These are phyloP conservation scores for Andinoacara biseriatus DNA, from an alignment of 2,113 vertebrate genomes.

Conservation along the genomic window DNA sequence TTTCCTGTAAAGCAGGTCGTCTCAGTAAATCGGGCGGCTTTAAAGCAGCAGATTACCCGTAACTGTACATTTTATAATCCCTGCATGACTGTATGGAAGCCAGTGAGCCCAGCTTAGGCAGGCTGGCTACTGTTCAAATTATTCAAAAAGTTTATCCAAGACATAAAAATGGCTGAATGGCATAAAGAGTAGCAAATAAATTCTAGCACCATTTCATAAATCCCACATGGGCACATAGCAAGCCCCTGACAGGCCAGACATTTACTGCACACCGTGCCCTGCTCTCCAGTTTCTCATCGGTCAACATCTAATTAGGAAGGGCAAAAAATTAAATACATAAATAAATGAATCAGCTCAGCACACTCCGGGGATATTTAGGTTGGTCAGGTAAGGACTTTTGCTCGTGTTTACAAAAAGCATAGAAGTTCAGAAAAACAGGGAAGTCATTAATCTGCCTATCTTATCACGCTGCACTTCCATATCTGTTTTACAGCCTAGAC, in stretches of 20 bases:
- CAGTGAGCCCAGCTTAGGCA: not conserved
- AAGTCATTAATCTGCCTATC: constrained; percentile 56
- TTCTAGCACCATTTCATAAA: not conserved
- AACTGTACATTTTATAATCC: constrained; percentile 12
- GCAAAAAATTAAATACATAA: not conserved
- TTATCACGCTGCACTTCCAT: constrained; percentile 47
- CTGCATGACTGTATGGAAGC: not conserved
- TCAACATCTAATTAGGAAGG: not conserved
- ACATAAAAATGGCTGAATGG: not conserved
- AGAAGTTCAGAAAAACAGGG: constrained; percentile 17
- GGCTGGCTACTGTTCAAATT: not conserved
- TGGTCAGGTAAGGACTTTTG: not conserved
- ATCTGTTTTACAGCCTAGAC: constrained; percentile 35
- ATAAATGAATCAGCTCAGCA: not conserved
- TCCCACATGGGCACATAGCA: not conserved
- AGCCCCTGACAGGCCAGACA: not conserved
- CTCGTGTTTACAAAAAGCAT: not conserved
- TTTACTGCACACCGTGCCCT: not conserved
- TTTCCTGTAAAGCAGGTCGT: constrained; percentile 9
- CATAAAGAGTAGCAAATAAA: not conserved
- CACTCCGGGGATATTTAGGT: not conserved
- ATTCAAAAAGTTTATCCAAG: not conserved
- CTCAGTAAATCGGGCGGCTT: constrained; percentile 2
- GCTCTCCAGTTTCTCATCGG: not conserved
- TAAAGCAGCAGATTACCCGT: constrained; percentile 25